A percentile compares a stretch with the other conserved stretches of the same genome.
phyloP scores from a whole-genome alignment of 2,888 invertebrate genomes.

The Rhagophthalmus giganteus region DNA sequence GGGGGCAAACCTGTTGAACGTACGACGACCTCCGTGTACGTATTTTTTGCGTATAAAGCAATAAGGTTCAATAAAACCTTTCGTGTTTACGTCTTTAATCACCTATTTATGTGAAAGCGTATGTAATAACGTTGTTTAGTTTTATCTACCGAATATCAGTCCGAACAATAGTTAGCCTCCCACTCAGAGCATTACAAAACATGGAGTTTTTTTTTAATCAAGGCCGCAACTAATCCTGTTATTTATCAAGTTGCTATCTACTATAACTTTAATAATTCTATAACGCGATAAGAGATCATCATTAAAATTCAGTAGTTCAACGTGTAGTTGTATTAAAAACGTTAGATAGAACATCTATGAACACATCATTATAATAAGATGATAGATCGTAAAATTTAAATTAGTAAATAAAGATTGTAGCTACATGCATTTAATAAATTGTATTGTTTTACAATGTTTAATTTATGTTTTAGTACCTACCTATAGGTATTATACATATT shows the following conservation, averaged over 20 bases:
- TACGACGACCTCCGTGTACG: constrained; percentile 37
- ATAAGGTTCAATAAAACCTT: constrained; percentile 31
- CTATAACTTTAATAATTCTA: constrained; percentile 4
- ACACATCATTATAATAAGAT: no score
- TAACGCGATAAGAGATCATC: not conserved
- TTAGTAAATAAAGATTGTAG: not conserved
- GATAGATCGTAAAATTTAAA: no score
- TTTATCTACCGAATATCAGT: constrained; percentile 13
- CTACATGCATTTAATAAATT: no score
- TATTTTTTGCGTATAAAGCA: constrained; percentile 36
- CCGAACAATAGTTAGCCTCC: constrained; percentile 10
- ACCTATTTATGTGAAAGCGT: constrained; percentile 7
- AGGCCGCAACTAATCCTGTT: constrained; percentile 15
- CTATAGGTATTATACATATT: no score
- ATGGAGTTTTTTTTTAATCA: constrained; percentile 3
- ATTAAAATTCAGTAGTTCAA: not conserved
- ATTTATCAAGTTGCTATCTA: constrained; percentile 6
- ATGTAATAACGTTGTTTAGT: constrained; percentile 1
- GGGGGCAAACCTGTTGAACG: constrained; percentile 41
- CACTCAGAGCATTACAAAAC: constrained; percentile 11
- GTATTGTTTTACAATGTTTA: no score
- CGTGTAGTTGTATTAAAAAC: no score
- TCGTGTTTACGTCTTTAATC: constrained; percentile 23
- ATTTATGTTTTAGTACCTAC: no score
- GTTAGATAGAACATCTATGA: no score